Evolutionary conservation across 1,140 invertebrate species (phyloP).

Genomic region (Drosophila bocki): DNA sequence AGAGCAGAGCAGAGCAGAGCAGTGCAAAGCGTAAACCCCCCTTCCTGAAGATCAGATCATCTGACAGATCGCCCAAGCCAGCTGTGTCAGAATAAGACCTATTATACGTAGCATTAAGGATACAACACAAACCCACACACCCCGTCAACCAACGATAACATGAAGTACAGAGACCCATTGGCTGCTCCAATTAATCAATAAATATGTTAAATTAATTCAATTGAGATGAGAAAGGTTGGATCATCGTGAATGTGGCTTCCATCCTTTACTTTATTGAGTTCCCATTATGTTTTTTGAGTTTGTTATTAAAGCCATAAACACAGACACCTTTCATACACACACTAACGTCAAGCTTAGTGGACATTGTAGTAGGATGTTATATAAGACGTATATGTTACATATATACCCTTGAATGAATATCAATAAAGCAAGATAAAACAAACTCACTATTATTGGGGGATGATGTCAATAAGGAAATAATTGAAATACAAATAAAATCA

Average conservation of each 20-base stretch:
- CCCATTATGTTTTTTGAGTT: background rate
- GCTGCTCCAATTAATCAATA: constrained; percentile 16
- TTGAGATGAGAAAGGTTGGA: background rate
- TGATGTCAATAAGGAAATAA: background rate
- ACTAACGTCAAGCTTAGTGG: background rate
- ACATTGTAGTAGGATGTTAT: constrained; percentile 23
- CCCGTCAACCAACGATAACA: background rate
- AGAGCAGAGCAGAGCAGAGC: constrained; percentile 1
- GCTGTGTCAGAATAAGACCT: constrained; percentile 13
- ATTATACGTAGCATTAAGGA: constrained; percentile 19
- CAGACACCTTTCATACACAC: background rate
- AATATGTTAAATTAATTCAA: background rate
- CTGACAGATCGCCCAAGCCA: constrained; percentile 7
- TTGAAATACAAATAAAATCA: background rate
- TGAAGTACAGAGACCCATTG: background rate
- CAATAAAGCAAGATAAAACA: constrained; percentile 38
- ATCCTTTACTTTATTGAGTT: background rate
- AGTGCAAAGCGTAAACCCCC: background rate
- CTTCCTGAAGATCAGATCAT: constrained; percentile 4
- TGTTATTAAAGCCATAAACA: background rate
- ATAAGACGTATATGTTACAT: constrained; percentile 43
- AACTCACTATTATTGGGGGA: constrained; percentile 14
- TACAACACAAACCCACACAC: constrained; percentile 11
- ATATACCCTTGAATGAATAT: constrained; percentile 36
- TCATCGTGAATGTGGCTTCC: background rate